Conservation (phyloP, 1,140 invertebrate species). For the Ctenoplectra terminalis region DNA sequence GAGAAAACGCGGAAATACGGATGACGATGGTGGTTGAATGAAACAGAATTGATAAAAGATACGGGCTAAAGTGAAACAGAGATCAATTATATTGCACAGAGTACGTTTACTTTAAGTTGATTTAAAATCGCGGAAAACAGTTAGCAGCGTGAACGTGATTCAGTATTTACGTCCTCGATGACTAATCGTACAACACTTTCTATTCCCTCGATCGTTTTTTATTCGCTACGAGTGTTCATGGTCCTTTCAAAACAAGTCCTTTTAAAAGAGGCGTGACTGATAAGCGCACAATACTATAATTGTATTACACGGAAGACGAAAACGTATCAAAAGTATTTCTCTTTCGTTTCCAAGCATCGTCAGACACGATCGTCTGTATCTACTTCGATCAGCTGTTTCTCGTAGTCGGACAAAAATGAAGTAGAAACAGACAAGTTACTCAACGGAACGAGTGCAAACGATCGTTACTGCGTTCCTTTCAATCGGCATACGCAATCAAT, state of each 20-base stretch:
- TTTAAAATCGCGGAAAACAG: background rate
- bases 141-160: conserved; percentile 26
- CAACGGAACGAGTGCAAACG: background rate
- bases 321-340: background rate
- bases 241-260: background rate
- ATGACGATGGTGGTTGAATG: background rate
- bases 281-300: no score
- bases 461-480: background rate
- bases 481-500: conserved; percentile 10
- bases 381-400: background rate
- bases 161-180: conserved; percentile 53
- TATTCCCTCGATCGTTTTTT: conserved; percentile 54
- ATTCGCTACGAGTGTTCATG: background rate
- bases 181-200: conserved; percentile 67
- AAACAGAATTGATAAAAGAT: background rate
- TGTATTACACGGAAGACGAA: no score
- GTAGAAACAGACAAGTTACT: no score
- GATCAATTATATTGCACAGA: background rate
- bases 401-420: background rate
- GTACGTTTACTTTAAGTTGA: background rate
- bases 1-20: background rate
- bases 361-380: no score
- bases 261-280: background rate
- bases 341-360: background rate
- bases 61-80: no score